These are phyloP conservation scores for Notarius quadriscutis DNA, from an alignment of 2,113 vertebrate species.

Conservation along the genomic window DNA sequence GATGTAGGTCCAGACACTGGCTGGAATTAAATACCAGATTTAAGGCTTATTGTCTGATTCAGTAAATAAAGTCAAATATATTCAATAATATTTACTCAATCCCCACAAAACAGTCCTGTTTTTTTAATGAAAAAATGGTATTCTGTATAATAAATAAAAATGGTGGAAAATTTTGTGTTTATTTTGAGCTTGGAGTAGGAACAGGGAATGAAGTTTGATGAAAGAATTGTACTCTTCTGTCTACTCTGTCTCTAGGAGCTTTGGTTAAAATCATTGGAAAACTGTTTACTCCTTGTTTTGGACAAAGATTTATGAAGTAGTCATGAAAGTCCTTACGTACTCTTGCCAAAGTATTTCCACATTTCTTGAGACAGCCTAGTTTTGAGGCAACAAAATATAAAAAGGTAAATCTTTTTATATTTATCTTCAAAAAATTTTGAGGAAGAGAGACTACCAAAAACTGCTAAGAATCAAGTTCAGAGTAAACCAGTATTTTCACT, in stretches of 20 bases:
- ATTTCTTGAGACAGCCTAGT: conserved; percentile 29
- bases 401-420: conserved; percentile 2
- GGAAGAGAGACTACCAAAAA: conserved; percentile 39
- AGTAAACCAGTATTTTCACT: conserved; percentile 25
- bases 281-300: conserved; percentile 44
- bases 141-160: background rate
- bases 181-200: background rate
- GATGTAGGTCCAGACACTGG: background rate
- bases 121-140: background rate
- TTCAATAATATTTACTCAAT: background rate
- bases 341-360: conserved; percentile 41
- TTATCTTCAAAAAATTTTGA: background rate
- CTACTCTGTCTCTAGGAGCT: conserved; percentile 29
- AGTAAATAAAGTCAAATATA: background rate
- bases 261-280: conserved; percentile 35
- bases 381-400: conserved; percentile 40
- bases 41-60: background rate
- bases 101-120: background rate
- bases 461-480: conserved; percentile 5
- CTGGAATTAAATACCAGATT: background rate
- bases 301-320: conserved; percentile 46
- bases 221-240: conserved; percentile 28
- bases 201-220: conserved; percentile 22
- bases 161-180: conserved; percentile 7
- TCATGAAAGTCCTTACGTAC: conserved; percentile 24